phyloP scores from a whole-genome alignment of 2,797 vertebrate genomes.

The Bradypodion pumilum region DNA sequence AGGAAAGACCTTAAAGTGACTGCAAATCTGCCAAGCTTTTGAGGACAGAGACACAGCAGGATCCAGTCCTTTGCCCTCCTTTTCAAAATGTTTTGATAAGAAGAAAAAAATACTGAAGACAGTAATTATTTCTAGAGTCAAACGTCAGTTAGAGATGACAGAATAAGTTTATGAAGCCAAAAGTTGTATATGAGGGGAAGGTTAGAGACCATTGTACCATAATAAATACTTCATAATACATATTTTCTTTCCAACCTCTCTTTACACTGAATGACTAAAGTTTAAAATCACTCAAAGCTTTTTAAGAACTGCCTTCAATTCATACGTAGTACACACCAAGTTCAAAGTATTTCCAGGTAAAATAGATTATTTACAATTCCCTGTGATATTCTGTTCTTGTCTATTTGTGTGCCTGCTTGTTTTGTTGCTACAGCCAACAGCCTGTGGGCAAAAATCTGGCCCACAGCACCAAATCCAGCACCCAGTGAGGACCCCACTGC shows the following conservation, averaged over 20 bases:
- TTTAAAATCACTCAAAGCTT: background rate
- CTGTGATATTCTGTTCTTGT: background rate
- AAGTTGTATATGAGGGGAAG: background rate
- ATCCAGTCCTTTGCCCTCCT: conserved; percentile 9
- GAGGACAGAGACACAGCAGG: conserved; percentile 29
- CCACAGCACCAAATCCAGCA: too few relatives aligned
- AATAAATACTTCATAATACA: background rate
- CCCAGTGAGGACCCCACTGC: too few relatives aligned
- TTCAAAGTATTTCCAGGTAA: background rate
- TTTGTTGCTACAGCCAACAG: background rate
- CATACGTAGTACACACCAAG: background rate
- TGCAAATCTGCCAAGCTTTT: conserved; percentile 37
- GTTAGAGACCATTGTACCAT: conserved; percentile 1
- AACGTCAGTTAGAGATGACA: conserved; percentile 12
- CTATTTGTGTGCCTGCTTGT: too few relatives aligned
- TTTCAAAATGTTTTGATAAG: background rate
- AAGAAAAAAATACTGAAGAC: background rate
- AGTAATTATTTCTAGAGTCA: conserved; percentile 44
- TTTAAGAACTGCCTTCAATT: background rate
- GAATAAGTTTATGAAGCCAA: background rate
- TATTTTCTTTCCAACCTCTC: background rate
- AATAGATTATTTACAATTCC: background rate
- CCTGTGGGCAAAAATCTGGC: too few relatives aligned
- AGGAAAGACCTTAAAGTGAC: conserved; percentile 22
- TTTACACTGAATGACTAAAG: background rate